A percentile compares a stretch with the other conserved stretches of the same genome.
Evolutionary conservation across 2,113 vertebrate genomes (phyloP).

Genomic region (Hipposideros armiger): DNA sequence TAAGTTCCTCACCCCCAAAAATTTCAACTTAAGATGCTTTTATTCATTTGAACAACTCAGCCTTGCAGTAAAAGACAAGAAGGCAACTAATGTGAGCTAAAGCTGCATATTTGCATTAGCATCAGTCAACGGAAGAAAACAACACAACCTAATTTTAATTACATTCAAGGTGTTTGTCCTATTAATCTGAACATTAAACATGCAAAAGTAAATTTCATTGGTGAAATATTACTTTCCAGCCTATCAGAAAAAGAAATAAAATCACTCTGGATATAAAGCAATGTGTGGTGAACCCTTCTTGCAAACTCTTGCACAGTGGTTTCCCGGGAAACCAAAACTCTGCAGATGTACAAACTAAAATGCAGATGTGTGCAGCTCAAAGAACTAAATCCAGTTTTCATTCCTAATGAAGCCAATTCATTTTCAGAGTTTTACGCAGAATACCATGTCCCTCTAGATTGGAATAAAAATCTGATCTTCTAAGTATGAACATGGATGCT

Average conservation of each 20-base stretch:
- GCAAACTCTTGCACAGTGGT: slow-evolving; percentile 70
- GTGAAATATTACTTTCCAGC: slow-evolving; percentile 87
- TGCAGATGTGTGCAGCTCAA: slow-evolving; percentile 77
- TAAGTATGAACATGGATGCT: slow-evolving; percentile 9
- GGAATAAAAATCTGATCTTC: slow-evolving; percentile 56
- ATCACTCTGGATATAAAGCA: slow-evolving; percentile 82
- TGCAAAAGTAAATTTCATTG: slow-evolving; percentile 85
- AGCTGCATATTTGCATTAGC: slow-evolving; percentile 82
- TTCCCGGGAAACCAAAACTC: slow-evolving; percentile 86
- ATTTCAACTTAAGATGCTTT: slow-evolving; percentile 68
- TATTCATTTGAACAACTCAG: slow-evolving; percentile 81
- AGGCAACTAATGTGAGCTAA: slow-evolving; percentile 78
- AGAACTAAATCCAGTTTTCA: slow-evolving; percentile 73
- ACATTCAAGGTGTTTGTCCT: slow-evolving; percentile 85
- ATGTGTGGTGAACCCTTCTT: slow-evolving; percentile 68
- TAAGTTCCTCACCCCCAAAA: slow-evolving; percentile 62
- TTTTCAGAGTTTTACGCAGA: slow-evolving; percentile 48
- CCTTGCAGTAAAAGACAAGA: slow-evolving; percentile 83
- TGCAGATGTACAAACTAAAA: slow-evolving; percentile 77
- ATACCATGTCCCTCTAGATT: slow-evolving; percentile 14
- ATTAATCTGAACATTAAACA: slow-evolving; percentile 88
- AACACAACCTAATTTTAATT: slow-evolving; percentile 87
- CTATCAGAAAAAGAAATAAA: slow-evolving; percentile 85
- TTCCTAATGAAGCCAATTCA: slow-evolving; percentile 66
- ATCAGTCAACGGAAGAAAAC: slow-evolving; percentile 85